These are phyloP conservation scores for Calyptomena viridis DNA, from an alignment of 2,113 vertebrate species.

Conservation along the genomic window DNA sequence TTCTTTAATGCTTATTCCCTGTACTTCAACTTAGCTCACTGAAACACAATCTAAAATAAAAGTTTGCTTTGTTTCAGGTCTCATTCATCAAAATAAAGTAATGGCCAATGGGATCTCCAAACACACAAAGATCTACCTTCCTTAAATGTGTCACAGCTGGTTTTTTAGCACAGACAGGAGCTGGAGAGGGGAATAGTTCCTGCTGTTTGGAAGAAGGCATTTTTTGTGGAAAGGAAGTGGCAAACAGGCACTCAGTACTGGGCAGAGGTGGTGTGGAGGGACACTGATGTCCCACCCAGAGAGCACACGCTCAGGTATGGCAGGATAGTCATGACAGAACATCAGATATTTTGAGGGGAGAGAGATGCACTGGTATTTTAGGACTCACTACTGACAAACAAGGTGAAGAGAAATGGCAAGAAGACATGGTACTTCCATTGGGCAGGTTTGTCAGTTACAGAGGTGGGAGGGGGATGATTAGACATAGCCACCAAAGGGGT, in stretches of 20 bases:
- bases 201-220: background rate
- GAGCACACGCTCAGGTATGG: background rate
- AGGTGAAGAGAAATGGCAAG: background rate
- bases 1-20: background rate
- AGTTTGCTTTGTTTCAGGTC: background rate
- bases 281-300: rapidly evolving
- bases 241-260: background rate
- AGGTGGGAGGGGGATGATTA: background rate
- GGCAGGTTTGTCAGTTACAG: background rate
- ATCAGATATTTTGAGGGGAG: background rate
- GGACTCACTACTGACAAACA: background rate
- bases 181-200: background rate
- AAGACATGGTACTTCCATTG: background rate
- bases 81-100: background rate
- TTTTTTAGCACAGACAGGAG: background rate
- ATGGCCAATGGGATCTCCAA: background rate
- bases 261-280: rapidly evolving
- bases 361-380: background rate
- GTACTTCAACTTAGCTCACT: background rate
- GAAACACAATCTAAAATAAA: background rate
- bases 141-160: background rate
- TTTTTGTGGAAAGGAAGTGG: background rate
- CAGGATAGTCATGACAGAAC: rapidly evolving
- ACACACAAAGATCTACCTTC: background rate
- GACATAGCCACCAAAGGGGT: background rate